Conservation (phyloP, 1,140 invertebrate genomes). For the Aphelenchoides besseyi region DNA sequence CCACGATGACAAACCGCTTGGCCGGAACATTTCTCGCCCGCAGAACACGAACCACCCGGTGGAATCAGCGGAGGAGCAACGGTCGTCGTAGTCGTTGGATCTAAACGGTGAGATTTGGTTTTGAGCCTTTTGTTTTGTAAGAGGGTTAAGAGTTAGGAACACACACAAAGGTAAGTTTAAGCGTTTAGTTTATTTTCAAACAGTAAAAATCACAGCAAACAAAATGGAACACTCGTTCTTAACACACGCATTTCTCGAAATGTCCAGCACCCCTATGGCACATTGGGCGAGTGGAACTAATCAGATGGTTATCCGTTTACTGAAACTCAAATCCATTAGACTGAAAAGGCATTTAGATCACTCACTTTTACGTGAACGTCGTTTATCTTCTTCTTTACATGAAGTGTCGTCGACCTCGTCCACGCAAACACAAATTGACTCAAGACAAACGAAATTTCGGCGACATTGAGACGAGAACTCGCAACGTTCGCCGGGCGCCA, state of each 20-base stretch:
- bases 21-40: conserved; percentile 46
- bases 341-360: too few relatives aligned
- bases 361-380: background rate
- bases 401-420: background rate
- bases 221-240: conserved; percentile 18
- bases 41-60: conserved; percentile 50
- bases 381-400: conserved; percentile 14
- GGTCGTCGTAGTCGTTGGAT: background rate
- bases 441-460: conserved; percentile 31
- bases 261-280: conserved; percentile 17
- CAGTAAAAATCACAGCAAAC: conserved; percentile 4
- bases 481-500: conserved; percentile 1
- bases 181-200: background rate
- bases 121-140: background rate
- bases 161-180: background rate
- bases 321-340: too few relatives aligned
- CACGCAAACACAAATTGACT: conserved; percentile 37
- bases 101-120: background rate
- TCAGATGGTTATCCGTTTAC: background rate
- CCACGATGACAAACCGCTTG: conserved; percentile 44
- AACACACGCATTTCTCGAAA: background rate
- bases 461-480: conserved; percentile 27
- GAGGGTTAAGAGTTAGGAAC: background rate
- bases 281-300: background rate
- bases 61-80: conserved; percentile 25